phyloP scores from a whole-genome alignment of 2,113 vertebrate genomes.

The Glaucidium brasilianum region DNA sequence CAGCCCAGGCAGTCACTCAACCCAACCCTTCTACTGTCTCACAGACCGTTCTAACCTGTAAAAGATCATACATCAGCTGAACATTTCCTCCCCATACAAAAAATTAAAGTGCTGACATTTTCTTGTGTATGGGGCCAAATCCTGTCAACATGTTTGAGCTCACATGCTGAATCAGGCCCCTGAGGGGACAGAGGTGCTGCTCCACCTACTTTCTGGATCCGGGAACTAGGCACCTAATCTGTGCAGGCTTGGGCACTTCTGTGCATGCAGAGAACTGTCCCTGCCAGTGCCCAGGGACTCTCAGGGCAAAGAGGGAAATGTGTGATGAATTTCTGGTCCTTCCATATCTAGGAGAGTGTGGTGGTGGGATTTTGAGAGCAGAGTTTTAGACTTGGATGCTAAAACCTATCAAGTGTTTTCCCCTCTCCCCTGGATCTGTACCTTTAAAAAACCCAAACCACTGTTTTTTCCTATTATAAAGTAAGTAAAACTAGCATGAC shows the following conservation, averaged over 20 bases:
- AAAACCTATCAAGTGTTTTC: background rate
- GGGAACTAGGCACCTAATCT: conserved; percentile 17
- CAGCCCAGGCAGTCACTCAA: background rate
- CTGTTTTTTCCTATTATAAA: background rate
- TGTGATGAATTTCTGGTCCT: background rate
- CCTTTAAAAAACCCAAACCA: background rate
- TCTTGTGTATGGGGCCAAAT: conserved; percentile 20
- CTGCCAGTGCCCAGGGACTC: background rate
- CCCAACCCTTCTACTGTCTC: background rate
- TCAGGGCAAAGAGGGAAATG: background rate
- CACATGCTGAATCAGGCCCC: conserved; percentile 49
- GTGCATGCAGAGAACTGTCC: conserved; percentile 28
- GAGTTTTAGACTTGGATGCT: background rate
- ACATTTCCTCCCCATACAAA: background rate
- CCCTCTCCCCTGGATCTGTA: background rate
- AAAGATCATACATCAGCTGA: background rate
- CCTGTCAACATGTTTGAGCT: conserved; percentile 12
- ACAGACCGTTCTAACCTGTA: background rate
- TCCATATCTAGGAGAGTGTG: background rate
- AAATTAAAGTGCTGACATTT: background rate
- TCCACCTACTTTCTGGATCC: conserved; percentile 36
- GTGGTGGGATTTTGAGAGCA: background rate
- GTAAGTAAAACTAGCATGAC: background rate
- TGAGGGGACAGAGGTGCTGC: conserved; percentile 18
- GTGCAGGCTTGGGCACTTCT: conserved; percentile 34